A percentile compares a stretch with the other conserved stretches of the same genome.
Evolutionary conservation across 2,797 vertebrate genomes (phyloP).

Genomic region (Neosalanx taihuensis): DNA sequence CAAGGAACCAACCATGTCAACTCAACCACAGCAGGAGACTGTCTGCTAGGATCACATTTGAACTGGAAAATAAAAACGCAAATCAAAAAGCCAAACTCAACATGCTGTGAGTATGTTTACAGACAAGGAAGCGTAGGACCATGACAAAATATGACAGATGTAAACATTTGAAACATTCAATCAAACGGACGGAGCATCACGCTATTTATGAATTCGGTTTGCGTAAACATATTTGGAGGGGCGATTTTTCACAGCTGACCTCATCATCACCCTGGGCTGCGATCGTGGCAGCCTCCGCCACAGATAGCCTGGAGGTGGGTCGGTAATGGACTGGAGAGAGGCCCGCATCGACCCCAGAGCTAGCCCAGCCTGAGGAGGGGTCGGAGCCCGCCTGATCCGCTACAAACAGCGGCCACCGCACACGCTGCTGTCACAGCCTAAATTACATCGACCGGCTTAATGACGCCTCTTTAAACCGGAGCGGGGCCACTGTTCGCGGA

Average conservation of each 20-base stretch:
- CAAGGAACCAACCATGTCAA: neutral
- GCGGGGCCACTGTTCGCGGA: neutral
- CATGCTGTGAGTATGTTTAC: no score
- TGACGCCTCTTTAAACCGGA: conserved; percentile 33
- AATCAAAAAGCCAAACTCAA: no score
- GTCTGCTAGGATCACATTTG: no score
- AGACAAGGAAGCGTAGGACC: no score
- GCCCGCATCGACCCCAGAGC: conserved; percentile 42
- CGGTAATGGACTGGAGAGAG: conserved; percentile 56
- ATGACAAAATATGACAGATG: no score
- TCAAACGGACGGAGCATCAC: no score
- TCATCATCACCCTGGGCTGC: neutral
- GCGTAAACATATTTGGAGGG: neutral
- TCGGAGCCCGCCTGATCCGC: conserved; percentile 49
- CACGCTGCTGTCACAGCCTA: conserved; percentile 25
- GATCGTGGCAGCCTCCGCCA: conserved; percentile 12
- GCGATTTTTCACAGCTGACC: neutral
- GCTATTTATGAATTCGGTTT: no score
- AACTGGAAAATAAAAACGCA: no score
- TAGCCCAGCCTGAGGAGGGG: conserved; percentile 44
- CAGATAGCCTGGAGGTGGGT: conserved; percentile 33
- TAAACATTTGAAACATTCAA: no score
- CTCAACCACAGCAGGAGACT: neutral
- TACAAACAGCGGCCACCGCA: conserved; percentile 23
- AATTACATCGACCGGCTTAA: conserved; percentile 45